Conservation (phyloP, 2,888 invertebrate species). For the Baronia brevicornis region DNA sequence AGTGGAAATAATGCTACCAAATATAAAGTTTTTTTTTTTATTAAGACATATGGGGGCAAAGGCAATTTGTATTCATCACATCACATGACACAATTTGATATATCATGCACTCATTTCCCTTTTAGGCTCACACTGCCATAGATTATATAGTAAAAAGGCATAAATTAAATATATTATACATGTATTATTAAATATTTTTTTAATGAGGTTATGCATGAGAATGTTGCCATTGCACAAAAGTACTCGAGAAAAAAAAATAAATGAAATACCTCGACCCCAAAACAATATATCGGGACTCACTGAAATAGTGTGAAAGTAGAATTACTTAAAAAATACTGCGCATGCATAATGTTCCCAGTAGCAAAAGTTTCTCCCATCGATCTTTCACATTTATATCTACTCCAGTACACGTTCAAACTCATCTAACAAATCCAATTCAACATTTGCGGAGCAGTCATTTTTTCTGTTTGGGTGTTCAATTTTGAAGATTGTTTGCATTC, state of each 20-base stretch:
- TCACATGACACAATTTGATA: no score
- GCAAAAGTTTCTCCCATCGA: not conserved
- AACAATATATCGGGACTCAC: not conserved
- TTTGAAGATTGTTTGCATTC: slow-evolving; percentile 1
- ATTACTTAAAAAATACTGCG: slow-evolving; percentile 3
- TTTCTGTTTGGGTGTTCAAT: slow-evolving; percentile 11
- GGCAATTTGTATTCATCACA: no score
- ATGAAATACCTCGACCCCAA: slow-evolving; percentile 16
- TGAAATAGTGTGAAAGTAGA: not conserved
- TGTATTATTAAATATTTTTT: no score
- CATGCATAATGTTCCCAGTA: slow-evolving; percentile 8
- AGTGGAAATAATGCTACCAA: no score
- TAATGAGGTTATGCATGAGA: no score
- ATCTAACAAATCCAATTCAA: slow-evolving; percentile 6
- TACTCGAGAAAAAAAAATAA: slow-evolving; percentile 3
- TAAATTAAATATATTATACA: no score
- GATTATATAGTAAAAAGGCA: no score
- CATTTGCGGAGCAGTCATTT: slow-evolving; percentile 10
- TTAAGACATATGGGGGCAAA: no score
- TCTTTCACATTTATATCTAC: slow-evolving; percentile 4
- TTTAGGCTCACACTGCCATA: no score
- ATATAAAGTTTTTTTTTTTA: no score
- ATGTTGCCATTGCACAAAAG: no score
- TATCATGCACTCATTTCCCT: no score
- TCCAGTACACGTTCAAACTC: slow-evolving; percentile 8